phyloP scores from a whole-genome alignment of 2,888 invertebrate genomes.

The Rotaria sp. region DNA sequence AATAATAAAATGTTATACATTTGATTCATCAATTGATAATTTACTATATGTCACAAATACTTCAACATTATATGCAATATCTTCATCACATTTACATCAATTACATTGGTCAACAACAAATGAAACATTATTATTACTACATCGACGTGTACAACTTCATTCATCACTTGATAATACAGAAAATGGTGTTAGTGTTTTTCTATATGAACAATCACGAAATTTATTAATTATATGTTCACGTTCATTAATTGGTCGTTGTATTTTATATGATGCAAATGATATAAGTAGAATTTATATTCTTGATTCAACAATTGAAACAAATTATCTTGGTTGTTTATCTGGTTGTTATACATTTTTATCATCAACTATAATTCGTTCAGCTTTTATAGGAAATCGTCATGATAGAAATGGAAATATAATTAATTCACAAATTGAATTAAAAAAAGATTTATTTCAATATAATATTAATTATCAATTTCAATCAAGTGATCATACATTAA shows the following conservation, averaged over 20 bases:
- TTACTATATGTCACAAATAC: neutral
- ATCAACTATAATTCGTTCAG: constrained; percentile 3
- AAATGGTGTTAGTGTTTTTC: constrained; percentile 20
- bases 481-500: constrained; percentile 20
- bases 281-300: neutral
- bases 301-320: neutral
- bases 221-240: neutral
- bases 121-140: constrained; percentile 20
- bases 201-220: neutral
- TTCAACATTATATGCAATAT: neutral
- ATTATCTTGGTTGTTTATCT: neutral
- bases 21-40: neutral
- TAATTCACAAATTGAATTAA: neutral
- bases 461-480: constrained; percentile 3
- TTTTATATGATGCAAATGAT: constrained; percentile 3
- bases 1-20: neutral
- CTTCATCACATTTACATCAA: neutral
- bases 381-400: neutral
- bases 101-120: constrained; percentile 1
- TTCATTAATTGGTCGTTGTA: constrained; percentile 12
- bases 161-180: neutral
- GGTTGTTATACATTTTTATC: constrained; percentile 19
- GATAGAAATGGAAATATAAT: constrained; percentile 14
- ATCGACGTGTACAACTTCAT: constrained; percentile 16
- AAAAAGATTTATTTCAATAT: neutral